phyloP scores from a whole-genome alignment of 2,113 vertebrate genomes.

The Colossoma macropomum region DNA sequence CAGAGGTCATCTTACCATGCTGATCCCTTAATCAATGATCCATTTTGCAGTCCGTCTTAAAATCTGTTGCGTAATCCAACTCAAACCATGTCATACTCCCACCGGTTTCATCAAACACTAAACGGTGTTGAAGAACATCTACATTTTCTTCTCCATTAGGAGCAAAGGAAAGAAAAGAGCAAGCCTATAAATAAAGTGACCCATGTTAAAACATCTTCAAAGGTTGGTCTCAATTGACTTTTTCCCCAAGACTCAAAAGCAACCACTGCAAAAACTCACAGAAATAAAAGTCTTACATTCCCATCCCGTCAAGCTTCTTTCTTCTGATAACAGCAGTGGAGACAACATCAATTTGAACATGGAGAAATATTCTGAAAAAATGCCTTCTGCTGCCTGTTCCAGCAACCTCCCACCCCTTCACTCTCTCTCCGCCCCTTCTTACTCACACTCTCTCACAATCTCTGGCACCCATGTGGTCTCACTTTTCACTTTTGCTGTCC shows the following conservation, averaged over 20 bases:
- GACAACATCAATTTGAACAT: neutral
- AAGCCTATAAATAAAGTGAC: neutral
- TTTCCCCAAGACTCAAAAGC: neutral
- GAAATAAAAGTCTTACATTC: neutral
- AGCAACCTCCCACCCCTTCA: neutral
- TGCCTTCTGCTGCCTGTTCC: neutral
- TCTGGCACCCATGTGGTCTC: slow-evolving; percentile 43
- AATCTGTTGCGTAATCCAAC: slow-evolving; percentile 11
- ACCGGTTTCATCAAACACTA: neutral
- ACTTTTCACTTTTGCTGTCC: slow-evolving; percentile 48
- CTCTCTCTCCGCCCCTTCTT: slow-evolving; percentile 13
- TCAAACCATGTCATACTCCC: slow-evolving; percentile 2
- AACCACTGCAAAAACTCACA: neutral
- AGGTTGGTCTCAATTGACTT: neutral
- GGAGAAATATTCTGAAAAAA: slow-evolving; percentile 1
- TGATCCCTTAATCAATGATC: slow-evolving; percentile 24
- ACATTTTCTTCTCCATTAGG: neutral
- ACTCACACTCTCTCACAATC: slow-evolving; percentile 34
- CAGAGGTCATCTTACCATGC: slow-evolving; percentile 23
- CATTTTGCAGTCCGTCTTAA: slow-evolving; percentile 20
- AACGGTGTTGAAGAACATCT: neutral
- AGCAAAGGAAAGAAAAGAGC: neutral
- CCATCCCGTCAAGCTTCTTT: neutral
- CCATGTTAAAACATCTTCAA: neutral
- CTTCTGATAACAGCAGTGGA: neutral